phyloP scores from a whole-genome alignment of 1,140 invertebrate species.

The Pissodes strobi region DNA sequence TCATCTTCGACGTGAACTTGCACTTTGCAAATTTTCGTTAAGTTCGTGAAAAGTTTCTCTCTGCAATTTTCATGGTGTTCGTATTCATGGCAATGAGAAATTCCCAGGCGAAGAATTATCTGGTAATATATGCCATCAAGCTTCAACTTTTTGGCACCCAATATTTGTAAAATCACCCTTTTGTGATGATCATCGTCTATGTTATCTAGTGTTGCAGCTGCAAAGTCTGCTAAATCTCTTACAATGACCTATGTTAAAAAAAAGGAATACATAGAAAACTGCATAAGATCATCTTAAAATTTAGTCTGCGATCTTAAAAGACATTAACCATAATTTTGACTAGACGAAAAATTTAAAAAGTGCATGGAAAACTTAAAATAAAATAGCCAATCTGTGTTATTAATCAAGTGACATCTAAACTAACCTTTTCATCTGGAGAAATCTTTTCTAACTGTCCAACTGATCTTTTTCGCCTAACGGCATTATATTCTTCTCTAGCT shows the following conservation, averaged over 20 bases:
- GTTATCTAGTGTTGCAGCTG: slow-evolving; percentile 50
- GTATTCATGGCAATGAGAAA: slow-evolving; percentile 49
- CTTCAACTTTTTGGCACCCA: slow-evolving; percentile 51
- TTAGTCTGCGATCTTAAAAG: too few relatives aligned
- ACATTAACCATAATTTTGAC: too few relatives aligned
- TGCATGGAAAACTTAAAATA: too few relatives aligned
- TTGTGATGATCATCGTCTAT: slow-evolving; percentile 53
- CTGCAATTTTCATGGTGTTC: slow-evolving; percentile 42
- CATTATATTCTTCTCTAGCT: slow-evolving; percentile 11
- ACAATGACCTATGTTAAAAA: slow-evolving; percentile 43
- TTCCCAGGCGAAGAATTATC: slow-evolving; percentile 49
- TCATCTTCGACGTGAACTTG: slow-evolving; percentile 50
- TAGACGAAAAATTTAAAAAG: too few relatives aligned
- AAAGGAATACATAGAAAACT: neutral
- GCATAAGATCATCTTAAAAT: neutral
- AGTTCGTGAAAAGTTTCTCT: slow-evolving; percentile 43
- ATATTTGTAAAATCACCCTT: slow-evolving; percentile 50
- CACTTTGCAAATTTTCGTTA: slow-evolving; percentile 51
- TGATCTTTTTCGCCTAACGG: slow-evolving; percentile 27
- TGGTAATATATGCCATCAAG: slow-evolving; percentile 49
- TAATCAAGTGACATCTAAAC: too few relatives aligned
- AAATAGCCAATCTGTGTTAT: too few relatives aligned
- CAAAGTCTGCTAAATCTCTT: slow-evolving; percentile 50
- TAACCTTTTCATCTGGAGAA: slow-evolving; percentile 38
- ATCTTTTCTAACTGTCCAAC: slow-evolving; percentile 42